A percentile compares a stretch with the other conserved stretches of the same genome.
Evolutionary conservation across 2,888 invertebrate species (phyloP).

Genomic region (Melieria omissa): DNA sequence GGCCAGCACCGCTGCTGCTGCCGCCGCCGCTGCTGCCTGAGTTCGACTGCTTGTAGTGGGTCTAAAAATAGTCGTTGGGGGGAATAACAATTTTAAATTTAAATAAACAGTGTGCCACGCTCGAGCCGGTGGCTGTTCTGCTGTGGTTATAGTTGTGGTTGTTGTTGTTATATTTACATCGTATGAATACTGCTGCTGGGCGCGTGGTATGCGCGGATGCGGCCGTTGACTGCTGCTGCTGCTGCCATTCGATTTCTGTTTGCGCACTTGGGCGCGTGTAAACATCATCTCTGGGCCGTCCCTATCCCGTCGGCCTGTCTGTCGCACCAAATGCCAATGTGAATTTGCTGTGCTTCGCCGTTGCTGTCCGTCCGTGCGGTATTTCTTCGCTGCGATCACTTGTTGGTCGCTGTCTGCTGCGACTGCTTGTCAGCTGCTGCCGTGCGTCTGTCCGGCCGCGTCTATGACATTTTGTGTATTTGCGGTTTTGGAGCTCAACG

Average conservation of each 20-base stretch:
- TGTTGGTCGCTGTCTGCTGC: too few relatives aligned
- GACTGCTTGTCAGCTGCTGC: too few relatives aligned
- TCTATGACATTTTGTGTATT: too few relatives aligned
- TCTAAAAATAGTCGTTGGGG: slow-evolving; percentile 42
- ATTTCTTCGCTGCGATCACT: too few relatives aligned
- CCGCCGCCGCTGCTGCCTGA: slow-evolving; percentile 43
- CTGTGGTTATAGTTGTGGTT: not conserved
- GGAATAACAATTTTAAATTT: slow-evolving; percentile 7
- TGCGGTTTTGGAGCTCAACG: too few relatives aligned
- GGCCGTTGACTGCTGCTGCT: slow-evolving; percentile 55
- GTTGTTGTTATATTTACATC: slow-evolving; percentile 38
- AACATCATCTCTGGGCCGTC: slow-evolving; percentile 72
- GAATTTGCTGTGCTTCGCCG: slow-evolving; percentile 5
- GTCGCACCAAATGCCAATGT: not conserved
- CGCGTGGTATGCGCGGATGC: slow-evolving; percentile 48
- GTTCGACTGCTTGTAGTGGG: slow-evolving; percentile 51
- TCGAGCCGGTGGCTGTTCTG: too few relatives aligned
- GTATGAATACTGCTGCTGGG: slow-evolving; percentile 43
- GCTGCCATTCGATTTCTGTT: slow-evolving; percentile 66
- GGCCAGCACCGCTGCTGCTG: slow-evolving; percentile 34
- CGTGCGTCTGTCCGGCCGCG: too few relatives aligned
- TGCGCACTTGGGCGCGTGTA: slow-evolving; percentile 75
- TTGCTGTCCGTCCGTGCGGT: slow-evolving; percentile 13
- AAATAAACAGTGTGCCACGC: not conserved
- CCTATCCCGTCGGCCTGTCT: slow-evolving; percentile 11